Evolutionary conservation across 2,888 invertebrate species (phyloP), one percentile per base, ranked within the genome.

Genomic region (Crematogaster levior): DNA sequence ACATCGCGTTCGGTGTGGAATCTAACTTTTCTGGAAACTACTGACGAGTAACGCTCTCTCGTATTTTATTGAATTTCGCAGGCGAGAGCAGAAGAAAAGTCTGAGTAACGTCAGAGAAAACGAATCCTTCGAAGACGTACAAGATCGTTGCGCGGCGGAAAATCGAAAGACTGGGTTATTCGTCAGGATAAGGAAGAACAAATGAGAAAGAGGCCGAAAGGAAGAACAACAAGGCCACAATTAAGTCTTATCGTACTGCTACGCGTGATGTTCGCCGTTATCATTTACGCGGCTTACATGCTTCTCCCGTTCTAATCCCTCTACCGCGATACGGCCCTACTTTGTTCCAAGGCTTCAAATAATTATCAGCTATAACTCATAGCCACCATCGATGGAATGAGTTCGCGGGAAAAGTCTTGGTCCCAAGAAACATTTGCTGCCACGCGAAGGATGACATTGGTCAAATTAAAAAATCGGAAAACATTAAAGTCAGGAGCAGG

Each of bases 271-370:
- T 89, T 87, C 89, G 74, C 84, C 86, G 90, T 91, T 92, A 91
- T 91, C 91, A 92, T 91, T 92, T 91, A 91, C 89, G 89, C 87
- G 90, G 90, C 91, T 92, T 91, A 91, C 91, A 88, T 88, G 88
- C 86, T 85, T 83, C 46, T 82, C 74, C 77, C 70, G 70, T 66
- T 85, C 84, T 88, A 86, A 88, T 88, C 84, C 85, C 77, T 46
- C 46, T 40, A 46, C 60, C 68, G 79, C 60, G 68, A 79, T 84
- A 80, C 72, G 75, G 81, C 60, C 70, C 83, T 84, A 79, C 86
- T 88, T 88, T 88, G 89, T 87, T 86, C 86, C 40, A 70, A 84
- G 88, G 84, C 87, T 90, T 87, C 88, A 89, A 91, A 91, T 91
- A 91, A 91, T 91, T 91, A 90, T 91, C 88, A 86, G 73, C 85